Percentiles rank a stretch among this genome's conserved stretches.
These are phyloP conservation scores for Epirrita christyi DNA, from an alignment of 2,888 invertebrate genomes.

Conservation along the genomic window DNA sequence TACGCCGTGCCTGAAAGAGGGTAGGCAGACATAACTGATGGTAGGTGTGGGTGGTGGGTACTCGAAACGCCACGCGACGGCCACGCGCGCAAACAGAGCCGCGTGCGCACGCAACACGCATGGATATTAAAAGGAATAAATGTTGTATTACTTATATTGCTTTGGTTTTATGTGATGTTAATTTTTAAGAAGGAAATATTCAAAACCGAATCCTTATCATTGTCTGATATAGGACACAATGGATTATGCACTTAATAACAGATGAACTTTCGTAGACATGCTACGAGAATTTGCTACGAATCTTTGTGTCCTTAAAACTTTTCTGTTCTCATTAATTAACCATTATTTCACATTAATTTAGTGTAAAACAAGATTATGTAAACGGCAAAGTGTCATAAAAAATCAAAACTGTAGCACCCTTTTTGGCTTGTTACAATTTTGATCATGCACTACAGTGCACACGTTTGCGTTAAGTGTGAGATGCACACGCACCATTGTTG, in stretches of 20 bases:
- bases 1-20: conserved; percentile 28
- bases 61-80: conserved; percentile 62
- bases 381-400: no score
- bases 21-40: conserved; percentile 48
- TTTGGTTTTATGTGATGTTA: conserved; percentile 28
- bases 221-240: no score
- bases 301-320: not conserved
- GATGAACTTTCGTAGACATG: not conserved
- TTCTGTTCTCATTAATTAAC: not conserved
- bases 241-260: no score
- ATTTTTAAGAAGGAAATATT: conserved; percentile 19
- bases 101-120: conserved; percentile 66
- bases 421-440: conserved; percentile 12
- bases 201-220: no score
- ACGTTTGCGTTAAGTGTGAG: not conserved
- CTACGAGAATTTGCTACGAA: not conserved
- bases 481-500: conserved; percentile 52
- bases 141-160: conserved; percentile 43
- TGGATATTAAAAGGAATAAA: conserved; percentile 73
- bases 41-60: conserved; percentile 45
- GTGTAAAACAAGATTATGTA: no score
- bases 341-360: no score
- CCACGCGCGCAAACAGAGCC: conserved; percentile 56
- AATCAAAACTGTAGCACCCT: not conserved
- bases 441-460: conserved; percentile 1